These are phyloP conservation scores for Ceratosolen fusciceps DNA, from an alignment of 1,140 invertebrate genomes.

Conservation along the genomic window DNA sequence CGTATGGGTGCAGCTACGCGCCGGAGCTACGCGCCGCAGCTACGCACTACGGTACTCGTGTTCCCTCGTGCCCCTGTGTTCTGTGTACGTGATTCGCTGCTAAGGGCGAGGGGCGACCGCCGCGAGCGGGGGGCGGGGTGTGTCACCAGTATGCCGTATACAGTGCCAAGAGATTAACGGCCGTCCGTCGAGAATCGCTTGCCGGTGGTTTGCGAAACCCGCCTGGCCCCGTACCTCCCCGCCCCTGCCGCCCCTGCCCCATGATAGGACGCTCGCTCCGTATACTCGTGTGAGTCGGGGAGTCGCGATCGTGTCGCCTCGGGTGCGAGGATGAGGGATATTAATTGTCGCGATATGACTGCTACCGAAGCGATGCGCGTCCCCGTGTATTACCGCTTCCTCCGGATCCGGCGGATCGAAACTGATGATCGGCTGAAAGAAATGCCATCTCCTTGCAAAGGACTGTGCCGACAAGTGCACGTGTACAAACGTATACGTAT, in stretches of 20 bases:
- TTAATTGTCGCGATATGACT: neutral
- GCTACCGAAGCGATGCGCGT: neutral
- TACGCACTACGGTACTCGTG: neutral
- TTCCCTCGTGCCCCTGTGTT: no score
- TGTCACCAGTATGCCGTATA: neutral
- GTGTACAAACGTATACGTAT: no score
- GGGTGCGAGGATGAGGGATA: slow-evolving; percentile 7
- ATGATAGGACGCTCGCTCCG: no score
- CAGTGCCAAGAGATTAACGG: slow-evolving; percentile 22
- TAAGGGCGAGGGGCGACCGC: no score
- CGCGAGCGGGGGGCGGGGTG: neutral
- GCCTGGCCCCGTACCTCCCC: neutral
- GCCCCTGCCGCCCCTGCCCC: no score
- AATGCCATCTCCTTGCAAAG: no score
- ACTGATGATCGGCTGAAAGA: no score
- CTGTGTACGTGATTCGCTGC: no score
- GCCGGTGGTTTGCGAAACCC: slow-evolving; percentile 20
- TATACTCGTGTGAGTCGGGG: neutral
- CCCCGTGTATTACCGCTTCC: neutral
- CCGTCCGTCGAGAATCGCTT: neutral
- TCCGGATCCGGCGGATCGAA: no score
- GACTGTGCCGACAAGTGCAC: no score
- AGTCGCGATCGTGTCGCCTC: neutral
- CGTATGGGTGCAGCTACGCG: slow-evolving; percentile 1
- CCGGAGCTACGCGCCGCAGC: neutral